Evolutionary conservation across 2,113 vertebrate species (phyloP), one percentile per base, ranked within the genome.

Genomic region (Pardalotus punctatus): DNA sequence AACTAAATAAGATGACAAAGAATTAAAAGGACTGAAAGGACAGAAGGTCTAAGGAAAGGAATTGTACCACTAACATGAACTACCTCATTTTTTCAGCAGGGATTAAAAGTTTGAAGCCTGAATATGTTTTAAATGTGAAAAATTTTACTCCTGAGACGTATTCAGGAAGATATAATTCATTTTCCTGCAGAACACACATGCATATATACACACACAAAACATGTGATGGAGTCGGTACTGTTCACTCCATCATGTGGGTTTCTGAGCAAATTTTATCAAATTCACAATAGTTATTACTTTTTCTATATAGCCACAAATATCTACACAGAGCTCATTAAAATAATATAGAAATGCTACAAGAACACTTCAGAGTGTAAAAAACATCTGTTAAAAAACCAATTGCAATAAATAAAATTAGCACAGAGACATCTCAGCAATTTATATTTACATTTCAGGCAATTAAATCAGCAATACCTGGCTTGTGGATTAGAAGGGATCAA

Each of bases 401-500:
- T 72, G 66, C 40, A 85, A 90, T 95, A 94, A 93, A 91, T 93
- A 88, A 96, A 93, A 93, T 80, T 56, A 96, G 31, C 84, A 72
- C n/a, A 77, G 77, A 79, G 57, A 69, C 88, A 81, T 85, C 61
- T 93, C 51, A 43, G 92, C 93, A 96, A 95, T 96, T 96, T 94
- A 88, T 97, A 96, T 97, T 97, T 97, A 96, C 91, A 92, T 94
- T 95, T 86, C 54, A 95, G 74, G 65, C 92, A 94, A 97, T 98
- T 97, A 97, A 98, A 94, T 86, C 79, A 93, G 92, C 67, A 95
- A 84, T 94, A 97, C 92, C 79, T 97, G 96, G 69, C 3, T 25
- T 92, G 89, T 73, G 87, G 89, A 97, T 96, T 90, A 96, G 92
- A 38, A 45, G 38, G 82, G 93, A 95, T 96, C 83, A 96, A 95